Conservation (phyloP, 64 coral and sea anemone species). For the Actinia tenebrosa region DNA sequence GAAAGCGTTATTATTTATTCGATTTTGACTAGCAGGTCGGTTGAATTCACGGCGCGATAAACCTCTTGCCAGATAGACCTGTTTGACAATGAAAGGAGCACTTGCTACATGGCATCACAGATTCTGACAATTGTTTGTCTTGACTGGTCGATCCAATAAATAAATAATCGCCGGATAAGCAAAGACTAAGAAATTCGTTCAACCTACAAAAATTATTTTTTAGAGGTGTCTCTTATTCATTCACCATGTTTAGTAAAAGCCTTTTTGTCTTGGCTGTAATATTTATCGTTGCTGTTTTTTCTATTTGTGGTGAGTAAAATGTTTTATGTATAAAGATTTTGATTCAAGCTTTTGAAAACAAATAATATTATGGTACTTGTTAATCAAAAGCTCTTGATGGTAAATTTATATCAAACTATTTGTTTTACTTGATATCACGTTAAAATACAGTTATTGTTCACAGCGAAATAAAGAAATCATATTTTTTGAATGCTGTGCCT, state of each 20-base stretch:
- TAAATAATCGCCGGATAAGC: neutral
- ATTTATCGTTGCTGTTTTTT: neutral
- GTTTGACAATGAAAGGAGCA: neutral
- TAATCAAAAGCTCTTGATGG: neutral
- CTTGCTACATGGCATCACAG: neutral
- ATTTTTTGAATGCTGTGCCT: too few species aligned
- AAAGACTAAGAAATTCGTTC: neutral
- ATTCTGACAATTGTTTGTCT: neutral
- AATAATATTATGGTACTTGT: neutral
- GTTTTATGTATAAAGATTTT: neutral
- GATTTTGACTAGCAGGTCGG: too few species aligned
- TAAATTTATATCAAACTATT: too few species aligned
- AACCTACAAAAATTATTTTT: neutral
- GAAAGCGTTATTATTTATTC: too few species aligned
- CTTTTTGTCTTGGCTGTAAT: neutral
- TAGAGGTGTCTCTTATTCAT: neutral
- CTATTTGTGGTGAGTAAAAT: neutral
- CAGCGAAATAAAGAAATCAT: too few species aligned
- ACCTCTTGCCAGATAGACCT: neutral
- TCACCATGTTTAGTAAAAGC: neutral
- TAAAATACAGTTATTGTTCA: too few species aligned
- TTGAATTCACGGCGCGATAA: too few species aligned
- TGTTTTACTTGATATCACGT: too few species aligned
- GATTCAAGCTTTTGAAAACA: neutral
- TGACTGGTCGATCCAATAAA: neutral